A percentile compares a stretch with the other conserved stretches of the same genome.
Conservation (phyloP, 2,797 vertebrate species). For the Falco berigora region DNA sequence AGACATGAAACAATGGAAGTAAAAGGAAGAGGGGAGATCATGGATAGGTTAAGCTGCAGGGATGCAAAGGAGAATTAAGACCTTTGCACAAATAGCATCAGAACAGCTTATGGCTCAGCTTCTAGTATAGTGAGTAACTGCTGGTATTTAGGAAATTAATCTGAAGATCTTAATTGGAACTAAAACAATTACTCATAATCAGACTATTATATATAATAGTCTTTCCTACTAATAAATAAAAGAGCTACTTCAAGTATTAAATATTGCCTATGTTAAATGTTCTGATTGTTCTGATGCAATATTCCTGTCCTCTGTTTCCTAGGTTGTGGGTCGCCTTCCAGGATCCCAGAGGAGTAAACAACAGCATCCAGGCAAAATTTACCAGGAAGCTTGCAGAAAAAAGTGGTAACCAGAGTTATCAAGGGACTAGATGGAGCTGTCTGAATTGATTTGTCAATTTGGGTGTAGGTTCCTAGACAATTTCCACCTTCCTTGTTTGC, state of each 20-base stretch:
- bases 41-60: neutral
- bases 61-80: neutral
- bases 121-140: neutral
- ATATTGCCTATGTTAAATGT: neutral
- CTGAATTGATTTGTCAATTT: neutral
- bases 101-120: neutral
- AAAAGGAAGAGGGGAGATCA: neutral
- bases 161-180: neutral
- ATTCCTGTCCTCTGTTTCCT: neutral
- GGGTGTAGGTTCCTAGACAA: neutral
- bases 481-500: neutral
- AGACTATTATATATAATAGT: neutral
- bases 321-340: neutral
- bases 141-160: neutral
- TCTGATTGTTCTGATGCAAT: neutral
- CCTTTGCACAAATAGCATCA: neutral
- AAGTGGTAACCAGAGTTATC: neutral
- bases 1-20: neutral
- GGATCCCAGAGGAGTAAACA: neutral
- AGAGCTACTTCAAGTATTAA: neutral
- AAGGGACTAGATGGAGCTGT: neutral
- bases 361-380: neutral
- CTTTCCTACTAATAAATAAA: neutral
- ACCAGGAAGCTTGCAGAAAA: neutral
- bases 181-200: neutral